Base-by-base conservation (phyloP, 2,113 vertebrate species). In the Puma concolor region DNA sequence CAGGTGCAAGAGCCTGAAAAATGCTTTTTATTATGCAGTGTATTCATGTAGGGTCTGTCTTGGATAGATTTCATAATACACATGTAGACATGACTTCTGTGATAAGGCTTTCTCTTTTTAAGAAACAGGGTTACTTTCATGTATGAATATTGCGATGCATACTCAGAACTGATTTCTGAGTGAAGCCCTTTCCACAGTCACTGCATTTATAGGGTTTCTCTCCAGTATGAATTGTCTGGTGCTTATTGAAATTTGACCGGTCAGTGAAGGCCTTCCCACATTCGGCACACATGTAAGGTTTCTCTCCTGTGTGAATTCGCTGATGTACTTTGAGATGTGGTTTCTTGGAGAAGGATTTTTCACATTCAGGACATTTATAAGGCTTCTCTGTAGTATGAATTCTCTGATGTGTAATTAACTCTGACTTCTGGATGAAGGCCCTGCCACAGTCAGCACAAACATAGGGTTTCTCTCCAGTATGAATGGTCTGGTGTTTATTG, bases 401-500 rank as follows among this genome's bases (percentile, higher is more conserved):
- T 97, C 88, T 97, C 84, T 98, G 97, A 80, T 98, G 98, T 92
- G 97, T 97, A 92, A 95, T 90, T 92, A 98, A 96, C 52, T 98
- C 97, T 63, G 98, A 94, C 81, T 98, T 97, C 29, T 98, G 97
- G 74, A 97, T 98, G 48, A 98, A 98, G 57, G 97, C 98, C 76
- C 97, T 97, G 11, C 98, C 97, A 92, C 98, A 98, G 41, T 95
- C 88, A 12, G 76, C 72, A 97, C 97, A 98, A 83, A 97, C 88
- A 50, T 96, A 97, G 25, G 97, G 95, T 52, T 98, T 98, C 88
- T 98, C 98, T 94, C 95, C 95, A 44, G 97, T 98, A 63, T 98
- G 98, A 96, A 98, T 98, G 63, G 97, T 98, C 87, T 98, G 97
- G 82, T 98, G 98, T 90, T 98, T 98, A 95, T 98, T 98, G 91